Evolutionary conservation across 2,797 vertebrate genomes (phyloP).

Genomic region (Sphenopsis melanotis): DNA sequence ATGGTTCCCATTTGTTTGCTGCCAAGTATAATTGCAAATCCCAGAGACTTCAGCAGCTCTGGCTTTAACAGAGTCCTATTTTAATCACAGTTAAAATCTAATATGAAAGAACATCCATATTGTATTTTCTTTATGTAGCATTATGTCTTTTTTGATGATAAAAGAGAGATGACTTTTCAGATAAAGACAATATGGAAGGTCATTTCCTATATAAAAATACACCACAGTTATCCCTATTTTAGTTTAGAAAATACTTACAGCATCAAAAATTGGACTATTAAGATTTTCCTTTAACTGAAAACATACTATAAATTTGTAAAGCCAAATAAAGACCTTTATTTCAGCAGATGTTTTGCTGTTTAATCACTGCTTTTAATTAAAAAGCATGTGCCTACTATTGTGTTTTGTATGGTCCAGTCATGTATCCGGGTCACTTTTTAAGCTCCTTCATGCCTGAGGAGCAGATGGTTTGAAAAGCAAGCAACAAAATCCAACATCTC

Average conservation of each 20-base stretch:
- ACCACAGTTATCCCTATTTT: neutral
- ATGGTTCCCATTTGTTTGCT: neutral
- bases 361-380: neutral
- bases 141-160: neutral
- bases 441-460: neutral
- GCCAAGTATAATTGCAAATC: neutral
- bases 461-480: constrained; percentile 40
- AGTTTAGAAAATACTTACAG: neutral
- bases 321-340: neutral
- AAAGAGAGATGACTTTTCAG: neutral
- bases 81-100: neutral
- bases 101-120: neutral
- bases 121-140: neutral
- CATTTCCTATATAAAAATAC: neutral
- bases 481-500: neutral
- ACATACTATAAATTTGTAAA: neutral
- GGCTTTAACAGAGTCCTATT: neutral
- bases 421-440: neutral
- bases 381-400: neutral
- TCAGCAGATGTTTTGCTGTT: constrained; percentile 12
- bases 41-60: neutral
- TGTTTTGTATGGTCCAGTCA: neutral
- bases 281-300: neutral
- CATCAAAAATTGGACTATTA: neutral
- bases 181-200: neutral